Evolutionary conservation across 2,113 vertebrate genomes (phyloP).

Genomic region (Acrocephalus arundinaceus): DNA sequence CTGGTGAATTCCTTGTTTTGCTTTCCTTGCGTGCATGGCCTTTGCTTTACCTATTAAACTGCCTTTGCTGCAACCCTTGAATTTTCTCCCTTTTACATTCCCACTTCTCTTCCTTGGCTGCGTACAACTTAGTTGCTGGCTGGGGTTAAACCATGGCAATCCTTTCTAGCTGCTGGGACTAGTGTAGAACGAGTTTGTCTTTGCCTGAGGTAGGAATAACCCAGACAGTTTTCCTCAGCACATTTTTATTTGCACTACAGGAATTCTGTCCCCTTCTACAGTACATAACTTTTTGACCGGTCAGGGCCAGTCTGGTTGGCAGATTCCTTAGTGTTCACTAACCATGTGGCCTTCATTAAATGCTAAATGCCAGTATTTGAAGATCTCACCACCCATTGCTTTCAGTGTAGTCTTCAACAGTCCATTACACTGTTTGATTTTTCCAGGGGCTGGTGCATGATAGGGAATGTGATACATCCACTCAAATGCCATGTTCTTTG

Average conservation of each 20-base stretch:
- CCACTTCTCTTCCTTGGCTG: neutral
- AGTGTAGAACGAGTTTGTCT: neutral
- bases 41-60: neutral
- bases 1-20: neutral
- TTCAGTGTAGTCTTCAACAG: neutral
- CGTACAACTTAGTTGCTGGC: accelerated
- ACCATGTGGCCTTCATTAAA: neutral
- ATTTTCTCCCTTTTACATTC: neutral
- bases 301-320: neutral
- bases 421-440: neutral
- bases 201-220: neutral
- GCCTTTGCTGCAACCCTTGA: neutral
- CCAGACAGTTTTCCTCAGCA: neutral
- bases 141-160: neutral
- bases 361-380: neutral
- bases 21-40: neutral
- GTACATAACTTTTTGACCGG: neutral
- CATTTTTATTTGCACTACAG: neutral
- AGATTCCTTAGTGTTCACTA: neutral
- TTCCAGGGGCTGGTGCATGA: neutral
- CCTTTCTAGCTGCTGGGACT: neutral
- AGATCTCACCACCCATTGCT: neutral
- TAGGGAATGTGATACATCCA: neutral
- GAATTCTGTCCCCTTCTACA: neutral
- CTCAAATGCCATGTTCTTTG: neutral